Evolutionary conservation across 92 coral and sea anemone species (phyloP).

Genomic region (Desmophyllum pertusum): DNA sequence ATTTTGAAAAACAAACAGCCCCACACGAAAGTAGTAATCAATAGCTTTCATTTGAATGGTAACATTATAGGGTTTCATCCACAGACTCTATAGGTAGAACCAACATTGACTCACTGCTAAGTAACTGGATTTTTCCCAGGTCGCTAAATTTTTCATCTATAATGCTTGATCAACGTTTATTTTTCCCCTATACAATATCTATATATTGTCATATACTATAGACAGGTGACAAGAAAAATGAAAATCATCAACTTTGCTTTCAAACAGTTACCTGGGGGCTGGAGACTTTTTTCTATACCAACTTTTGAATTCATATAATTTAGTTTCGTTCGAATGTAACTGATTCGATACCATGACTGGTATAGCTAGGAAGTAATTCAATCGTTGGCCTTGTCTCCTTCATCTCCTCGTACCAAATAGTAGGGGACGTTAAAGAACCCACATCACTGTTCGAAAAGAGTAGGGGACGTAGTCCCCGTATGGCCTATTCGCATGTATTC

Average conservation of each 20-base stretch:
- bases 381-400: too few relatives aligned
- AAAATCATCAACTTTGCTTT: background rate
- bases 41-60: background rate
- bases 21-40: background rate
- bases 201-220: background rate
- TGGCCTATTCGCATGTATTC: too few relatives aligned
- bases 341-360: background rate
- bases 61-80: background rate
- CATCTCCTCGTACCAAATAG: too few relatives aligned
- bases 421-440: too few relatives aligned
- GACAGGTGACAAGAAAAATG: background rate
- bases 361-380: too few relatives aligned
- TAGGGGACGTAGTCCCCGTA: too few relatives aligned
- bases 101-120: background rate
- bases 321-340: background rate
- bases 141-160: background rate
- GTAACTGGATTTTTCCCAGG: background rate
- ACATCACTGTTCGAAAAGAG: too few relatives aligned
- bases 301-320: background rate
- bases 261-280: background rate
- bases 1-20: slow-evolving; percentile 1
- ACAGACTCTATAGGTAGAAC: background rate
- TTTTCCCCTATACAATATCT: background rate
- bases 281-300: background rate
- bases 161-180: background rate